Base-by-base conservation (phyloP, 2,888 invertebrate genomes). In the Dryomyza anilis region DNA sequence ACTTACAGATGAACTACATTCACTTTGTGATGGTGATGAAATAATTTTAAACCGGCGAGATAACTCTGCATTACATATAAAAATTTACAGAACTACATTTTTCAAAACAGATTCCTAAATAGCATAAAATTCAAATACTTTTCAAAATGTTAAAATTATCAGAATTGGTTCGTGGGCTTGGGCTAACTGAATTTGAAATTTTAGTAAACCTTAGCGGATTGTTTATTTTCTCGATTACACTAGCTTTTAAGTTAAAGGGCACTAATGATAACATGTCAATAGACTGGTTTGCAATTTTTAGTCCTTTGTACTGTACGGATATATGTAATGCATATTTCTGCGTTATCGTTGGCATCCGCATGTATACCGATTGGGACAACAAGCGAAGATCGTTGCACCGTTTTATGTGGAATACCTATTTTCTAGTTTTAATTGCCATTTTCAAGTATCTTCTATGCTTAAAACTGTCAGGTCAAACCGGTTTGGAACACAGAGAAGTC, bases 301-400 rank as follows among this genome's bases (percentile, higher is more conserved):
- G 91, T 19, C 97, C 98, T 0, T 85, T 98, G 36, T 98, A 96
- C 85, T 89, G 94, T 43, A 93, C 94, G 72, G 96, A 97, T 85
- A 94, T 93, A 29, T 87, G 96, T 72, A 95, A 95, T 84, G 91
- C 93, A 29, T 98, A 98, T 83, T 98, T 98, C 82, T 94, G 95
- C 78, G 90, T 95, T 59, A 98, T 98, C 75, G 93, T 98, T 65
- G 94, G 95, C 78, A 94, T 98, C 74, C 88, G 98, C 75, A 93
- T 94, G 90, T 91, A 92, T 77, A 86, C 94, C 77, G 93, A 93
- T 75, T 90, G 87, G 71, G 88, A 90, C 72, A 83, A 83, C 67
- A 88, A 92, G 65, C 92, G 92, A 81, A 88, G 89, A 60, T 93
- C 93, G n/a, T 84, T 93, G 52, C 86, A 94, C 67, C 86, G 95